phyloP scores from a whole-genome alignment of 2,888 invertebrate genomes.

The Lithophane leautieri region DNA sequence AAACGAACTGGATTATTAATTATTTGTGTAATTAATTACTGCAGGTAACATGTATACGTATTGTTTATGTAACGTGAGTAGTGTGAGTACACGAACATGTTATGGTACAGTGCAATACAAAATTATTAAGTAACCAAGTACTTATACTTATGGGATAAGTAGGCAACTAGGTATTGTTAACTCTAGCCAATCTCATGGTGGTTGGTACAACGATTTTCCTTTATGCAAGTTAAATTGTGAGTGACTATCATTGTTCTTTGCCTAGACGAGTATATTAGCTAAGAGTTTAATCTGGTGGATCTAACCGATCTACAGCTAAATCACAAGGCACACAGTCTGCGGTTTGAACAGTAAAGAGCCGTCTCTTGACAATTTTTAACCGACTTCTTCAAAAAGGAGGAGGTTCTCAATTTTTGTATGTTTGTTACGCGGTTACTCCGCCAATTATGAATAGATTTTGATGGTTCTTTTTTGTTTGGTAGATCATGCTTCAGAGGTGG shows the following conservation, averaged over 20 bases:
- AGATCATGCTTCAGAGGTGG: too few species aligned
- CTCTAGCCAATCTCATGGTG: not conserved
- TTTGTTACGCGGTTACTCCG: too few species aligned
- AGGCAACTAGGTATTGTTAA: slow-evolving; percentile 1
- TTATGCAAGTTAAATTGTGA: not conserved
- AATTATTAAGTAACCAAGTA: slow-evolving; percentile 22
- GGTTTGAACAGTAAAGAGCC: slow-evolving; percentile 20
- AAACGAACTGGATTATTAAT: slow-evolving; percentile 32
- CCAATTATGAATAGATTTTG: too few species aligned
- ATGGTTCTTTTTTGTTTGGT: too few species aligned
- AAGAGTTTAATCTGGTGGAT: slow-evolving; percentile 11
- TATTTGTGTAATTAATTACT: slow-evolving; percentile 42
- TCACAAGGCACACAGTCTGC: slow-evolving; percentile 23
- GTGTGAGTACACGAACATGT: slow-evolving; percentile 34
- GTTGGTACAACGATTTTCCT: not conserved
- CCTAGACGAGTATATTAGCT: slow-evolving; percentile 2
- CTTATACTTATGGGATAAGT: not conserved
- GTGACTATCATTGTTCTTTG: not conserved
- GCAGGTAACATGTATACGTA: slow-evolving; percentile 23
- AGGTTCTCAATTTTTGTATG: too few species aligned
- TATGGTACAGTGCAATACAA: slow-evolving; percentile 37
- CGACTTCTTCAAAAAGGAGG: too few species aligned
- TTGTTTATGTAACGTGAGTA: slow-evolving; percentile 42
- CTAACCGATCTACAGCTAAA: not conserved
- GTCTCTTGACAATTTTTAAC: slow-evolving; percentile 32